These are phyloP conservation scores for Oxyura jamaicensis DNA, from an alignment of 2,113 vertebrate genomes.

Conservation along the genomic window DNA sequence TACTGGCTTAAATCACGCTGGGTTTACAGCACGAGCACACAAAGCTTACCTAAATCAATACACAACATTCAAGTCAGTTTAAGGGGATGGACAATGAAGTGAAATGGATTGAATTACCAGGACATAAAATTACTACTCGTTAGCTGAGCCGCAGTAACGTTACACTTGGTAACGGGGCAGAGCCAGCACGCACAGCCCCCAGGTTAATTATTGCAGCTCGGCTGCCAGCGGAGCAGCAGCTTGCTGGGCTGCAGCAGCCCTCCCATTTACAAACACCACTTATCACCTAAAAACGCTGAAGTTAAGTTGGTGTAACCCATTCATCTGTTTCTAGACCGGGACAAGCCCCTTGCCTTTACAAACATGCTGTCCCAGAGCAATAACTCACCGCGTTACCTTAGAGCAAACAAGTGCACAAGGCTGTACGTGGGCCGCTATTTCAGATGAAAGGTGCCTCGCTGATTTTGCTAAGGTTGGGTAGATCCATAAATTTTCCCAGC, in stretches of 20 bases:
- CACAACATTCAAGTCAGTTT: not conserved
- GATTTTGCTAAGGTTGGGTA: constrained; percentile 13
- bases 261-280: not conserved
- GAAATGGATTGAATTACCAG: constrained; percentile 20
- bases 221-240: not conserved
- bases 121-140: constrained; percentile 41
- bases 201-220: not conserved
- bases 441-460: not conserved
- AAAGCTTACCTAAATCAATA: not conserved
- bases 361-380: not conserved
- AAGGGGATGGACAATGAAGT: constrained; percentile 10
- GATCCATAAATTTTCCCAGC: not conserved
- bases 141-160: not conserved
- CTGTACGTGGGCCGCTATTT: not conserved
- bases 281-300: not conserved
- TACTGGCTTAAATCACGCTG: not conserved
- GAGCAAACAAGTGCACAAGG: not conserved
- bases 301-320: no score
- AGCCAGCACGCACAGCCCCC: not conserved
- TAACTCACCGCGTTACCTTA: not conserved
- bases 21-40: not conserved
- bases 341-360: not conserved
- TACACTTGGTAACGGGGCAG: not conserved
- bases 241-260: accelerated
- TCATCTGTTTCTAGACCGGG: not conserved